These are phyloP conservation scores for Enteromius trimaculatus DNA, from an alignment of 2,797 vertebrate genomes.

Conservation along the genomic window DNA sequence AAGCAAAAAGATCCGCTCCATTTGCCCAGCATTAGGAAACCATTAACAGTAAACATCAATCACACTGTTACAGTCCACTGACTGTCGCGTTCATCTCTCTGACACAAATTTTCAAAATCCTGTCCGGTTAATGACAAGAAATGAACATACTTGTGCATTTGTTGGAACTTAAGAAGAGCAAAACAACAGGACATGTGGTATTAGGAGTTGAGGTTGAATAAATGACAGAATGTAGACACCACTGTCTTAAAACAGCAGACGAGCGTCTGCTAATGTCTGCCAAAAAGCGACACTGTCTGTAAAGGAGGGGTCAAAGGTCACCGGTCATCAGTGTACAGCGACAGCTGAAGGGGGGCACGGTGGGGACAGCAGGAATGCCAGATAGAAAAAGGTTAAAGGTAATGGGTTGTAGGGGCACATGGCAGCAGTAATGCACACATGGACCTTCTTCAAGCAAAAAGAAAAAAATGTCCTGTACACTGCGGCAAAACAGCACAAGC, in stretches of 20 bases:
- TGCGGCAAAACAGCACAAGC: constrained; percentile 8
- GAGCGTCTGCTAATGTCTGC: constrained; percentile 29
- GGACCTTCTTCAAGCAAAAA: constrained; percentile 9
- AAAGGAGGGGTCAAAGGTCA: constrained; percentile 34
- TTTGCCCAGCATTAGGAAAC: constrained; percentile 30
- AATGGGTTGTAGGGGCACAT: neutral
- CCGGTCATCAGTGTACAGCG: constrained; percentile 4
- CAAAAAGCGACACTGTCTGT: constrained; percentile 5
- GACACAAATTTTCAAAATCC: constrained; percentile 6
- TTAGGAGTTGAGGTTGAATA: neutral
- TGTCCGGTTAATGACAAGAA: neutral
- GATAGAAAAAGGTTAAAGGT: constrained; percentile 42
- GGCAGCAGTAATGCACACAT: constrained; percentile 21
- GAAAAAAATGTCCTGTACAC: constrained; percentile 17
- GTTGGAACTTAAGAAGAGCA: neutral
- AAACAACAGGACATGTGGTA: neutral
- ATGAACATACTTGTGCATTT: constrained; percentile 16
- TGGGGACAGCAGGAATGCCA: constrained; percentile 28
- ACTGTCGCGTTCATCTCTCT: constrained; percentile 29
- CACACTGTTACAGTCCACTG: constrained; percentile 20
- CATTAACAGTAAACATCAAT: constrained; percentile 33
- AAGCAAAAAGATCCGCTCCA: constrained; percentile 30
- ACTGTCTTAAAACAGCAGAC: constrained; percentile 22
- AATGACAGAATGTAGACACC: constrained; percentile 29
- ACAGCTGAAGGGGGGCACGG: constrained; percentile 36